Evolutionary conservation across 2,113 vertebrate species (phyloP).

Genomic region (Corapipo altera): DNA sequence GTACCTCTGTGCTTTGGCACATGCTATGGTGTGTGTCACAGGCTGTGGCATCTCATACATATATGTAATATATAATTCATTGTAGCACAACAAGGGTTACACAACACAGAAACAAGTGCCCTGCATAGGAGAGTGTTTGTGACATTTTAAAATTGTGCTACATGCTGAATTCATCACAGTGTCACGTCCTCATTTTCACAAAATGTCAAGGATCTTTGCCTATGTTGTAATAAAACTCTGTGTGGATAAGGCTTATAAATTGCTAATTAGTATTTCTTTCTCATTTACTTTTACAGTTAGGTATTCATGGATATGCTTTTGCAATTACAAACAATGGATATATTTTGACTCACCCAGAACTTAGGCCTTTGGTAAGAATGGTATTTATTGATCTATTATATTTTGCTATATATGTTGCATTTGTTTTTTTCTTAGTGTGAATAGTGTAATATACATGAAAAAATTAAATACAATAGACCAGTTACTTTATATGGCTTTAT

Average conservation of each 20-base stretch:
- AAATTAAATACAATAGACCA: background rate
- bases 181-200: constrained; percentile 50
- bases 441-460: background rate
- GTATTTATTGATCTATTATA: background rate
- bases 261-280: constrained; percentile 62
- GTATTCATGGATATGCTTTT: constrained; percentile 98
- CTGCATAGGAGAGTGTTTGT: background rate
- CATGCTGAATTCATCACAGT: constrained; percentile 42
- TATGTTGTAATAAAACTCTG: constrained; percentile 48
- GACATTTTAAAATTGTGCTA: constrained; percentile 68
- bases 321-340: constrained; percentile 99
- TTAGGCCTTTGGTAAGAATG: constrained; percentile 93
- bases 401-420: background rate
- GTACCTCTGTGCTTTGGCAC: background rate
- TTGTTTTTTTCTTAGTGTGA: background rate
- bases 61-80: background rate
- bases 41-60: too few relatives aligned
- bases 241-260: constrained; percentile 54
- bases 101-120: background rate
- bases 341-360: constrained; percentile 96
- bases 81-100: background rate
- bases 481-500: background rate
- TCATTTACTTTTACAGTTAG: constrained; percentile 81
- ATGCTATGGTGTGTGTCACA: background rate
- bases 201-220: constrained; percentile 58